Conservation (phyloP, 2,113 vertebrate genomes). For the Ammodytes marinus region DNA sequence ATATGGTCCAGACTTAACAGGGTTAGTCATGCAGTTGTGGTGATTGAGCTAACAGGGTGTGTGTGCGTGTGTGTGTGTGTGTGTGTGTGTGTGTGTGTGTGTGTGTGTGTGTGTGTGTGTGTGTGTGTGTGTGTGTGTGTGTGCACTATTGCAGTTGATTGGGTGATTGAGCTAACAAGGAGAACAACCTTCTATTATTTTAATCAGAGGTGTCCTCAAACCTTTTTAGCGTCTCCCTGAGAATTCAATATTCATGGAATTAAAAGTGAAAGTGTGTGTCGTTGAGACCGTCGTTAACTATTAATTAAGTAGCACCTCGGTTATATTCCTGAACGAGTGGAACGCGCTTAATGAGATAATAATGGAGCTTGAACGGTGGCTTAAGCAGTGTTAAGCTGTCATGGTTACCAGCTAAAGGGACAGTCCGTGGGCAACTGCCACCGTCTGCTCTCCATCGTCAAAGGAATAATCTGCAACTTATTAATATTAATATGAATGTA, state of each 20-base stretch:
- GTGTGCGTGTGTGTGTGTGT: too few species aligned
- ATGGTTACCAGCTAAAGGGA: conserved; percentile 60
- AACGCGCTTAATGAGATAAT: conserved; percentile 68
- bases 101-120: too few species aligned
- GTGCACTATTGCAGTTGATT: neutral
- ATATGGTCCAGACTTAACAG: neutral
- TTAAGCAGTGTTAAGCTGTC: conserved; percentile 62
- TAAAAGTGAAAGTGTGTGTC: conserved; percentile 38
- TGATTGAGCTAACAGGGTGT: conserved; percentile 3
- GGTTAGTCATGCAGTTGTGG: neutral
- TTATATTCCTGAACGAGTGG: conserved; percentile 41
- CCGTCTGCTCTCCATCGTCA: neutral
- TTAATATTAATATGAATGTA: too few species aligned
- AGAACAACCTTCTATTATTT: conserved; percentile 23
- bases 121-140: too few species aligned
- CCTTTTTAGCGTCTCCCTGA: conserved; percentile 1
- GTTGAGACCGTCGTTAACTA: conserved; percentile 38
- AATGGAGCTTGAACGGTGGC: conserved; percentile 45
- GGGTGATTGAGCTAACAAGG: neutral
- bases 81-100: too few species aligned
- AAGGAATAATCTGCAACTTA: neutral
- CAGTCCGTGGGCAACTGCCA: neutral
- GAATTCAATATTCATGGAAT: conserved; percentile 41
- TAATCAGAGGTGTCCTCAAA: conserved; percentile 17
- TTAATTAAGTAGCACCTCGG: conserved; percentile 60